Conservation (phyloP, 2,113 vertebrate genomes). For the Notechis scutatus region DNA sequence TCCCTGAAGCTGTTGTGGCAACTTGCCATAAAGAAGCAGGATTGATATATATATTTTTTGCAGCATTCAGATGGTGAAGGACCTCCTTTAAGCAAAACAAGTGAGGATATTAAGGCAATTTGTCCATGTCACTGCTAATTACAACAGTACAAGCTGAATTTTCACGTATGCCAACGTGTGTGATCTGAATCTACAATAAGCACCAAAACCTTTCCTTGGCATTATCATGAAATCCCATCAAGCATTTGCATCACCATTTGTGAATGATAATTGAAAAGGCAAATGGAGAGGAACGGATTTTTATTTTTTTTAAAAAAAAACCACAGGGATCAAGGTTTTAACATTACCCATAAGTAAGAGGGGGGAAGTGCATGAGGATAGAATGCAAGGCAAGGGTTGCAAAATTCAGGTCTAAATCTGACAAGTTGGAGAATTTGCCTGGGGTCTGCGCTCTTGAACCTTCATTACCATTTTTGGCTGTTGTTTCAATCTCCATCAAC, state of each 20-base stretch:
- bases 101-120: conserved; percentile 63
- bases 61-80: conserved; percentile 70
- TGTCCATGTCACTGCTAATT: conserved; percentile 69
- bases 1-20: conserved; percentile 68
- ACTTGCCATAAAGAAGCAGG: conserved; percentile 68
- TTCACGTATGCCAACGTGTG: conserved; percentile 57
- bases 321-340: conserved; percentile 20
- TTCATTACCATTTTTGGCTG: not conserved
- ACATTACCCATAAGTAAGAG: not conserved
- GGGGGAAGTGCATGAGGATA: not conserved
- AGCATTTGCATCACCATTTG: conserved; percentile 36
- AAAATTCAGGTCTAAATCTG: not conserved
- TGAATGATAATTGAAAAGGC: conserved; percentile 1
- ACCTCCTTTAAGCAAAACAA: conserved; percentile 52
- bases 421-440: not conserved
- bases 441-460: not conserved
- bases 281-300: conserved; percentile 3
- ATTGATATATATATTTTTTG: conserved; percentile 67
- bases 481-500: not conserved
- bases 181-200: conserved; percentile 50
- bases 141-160: conserved; percentile 69
- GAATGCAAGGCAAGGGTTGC: not conserved
- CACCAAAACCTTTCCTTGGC: conserved; percentile 57
- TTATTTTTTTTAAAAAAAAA: not conserved
- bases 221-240: conserved; percentile 51